Base-by-base conservation (phyloP, 2,797 vertebrate genomes). In the Darevskia mixta region DNA sequence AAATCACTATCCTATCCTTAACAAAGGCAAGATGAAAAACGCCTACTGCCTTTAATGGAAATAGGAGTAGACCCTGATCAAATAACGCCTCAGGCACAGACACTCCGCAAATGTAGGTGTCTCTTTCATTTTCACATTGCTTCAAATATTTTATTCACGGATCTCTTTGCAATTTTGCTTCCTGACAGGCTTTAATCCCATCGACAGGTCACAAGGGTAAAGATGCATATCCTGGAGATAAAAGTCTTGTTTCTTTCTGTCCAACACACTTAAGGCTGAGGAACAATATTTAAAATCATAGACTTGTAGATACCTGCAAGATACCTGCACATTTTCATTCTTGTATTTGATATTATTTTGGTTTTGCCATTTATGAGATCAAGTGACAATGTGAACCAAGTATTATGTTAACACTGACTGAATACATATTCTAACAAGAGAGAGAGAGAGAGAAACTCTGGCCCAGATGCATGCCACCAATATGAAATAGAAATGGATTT, bases 101-200 rank as follows among this genome's bases (percentile, higher is more conserved):
- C 38, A 75, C 1, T 2, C 79, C 17, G 58, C 38, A 61, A 55
- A 17, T 4, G 49, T 87, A 79, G 7, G 13, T 20, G 5, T 58
- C 49, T 72, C 64, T 87, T 80, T 89, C 89, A 11, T 89, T 85
- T 93, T 86, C 80, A 85, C 15, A 86, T 69, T 6, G 43, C 6
- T 88, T 61, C 5, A 87, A 55, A 27, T 1, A 13, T 87, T 87
- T 86, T 85, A 79, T 41, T 20, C n/a, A 85, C 10, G 4, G 13
- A 23, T 1, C 55, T 85, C 79, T 23, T 66, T 9, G 25, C n/a
- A 58, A 73, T 41, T 8, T 41, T 17, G 82, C 72, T 69, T 15
- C 71, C 86, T 25, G 2, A 49, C 9, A 78, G n/a, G 38, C 82
- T 90, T 89, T 88, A 81, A 67, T 80, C 67, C 77, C 41, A 41